Evolutionary conservation across 2,113 vertebrate genomes (phyloP).

Genomic region (Menidia beryllina): DNA sequence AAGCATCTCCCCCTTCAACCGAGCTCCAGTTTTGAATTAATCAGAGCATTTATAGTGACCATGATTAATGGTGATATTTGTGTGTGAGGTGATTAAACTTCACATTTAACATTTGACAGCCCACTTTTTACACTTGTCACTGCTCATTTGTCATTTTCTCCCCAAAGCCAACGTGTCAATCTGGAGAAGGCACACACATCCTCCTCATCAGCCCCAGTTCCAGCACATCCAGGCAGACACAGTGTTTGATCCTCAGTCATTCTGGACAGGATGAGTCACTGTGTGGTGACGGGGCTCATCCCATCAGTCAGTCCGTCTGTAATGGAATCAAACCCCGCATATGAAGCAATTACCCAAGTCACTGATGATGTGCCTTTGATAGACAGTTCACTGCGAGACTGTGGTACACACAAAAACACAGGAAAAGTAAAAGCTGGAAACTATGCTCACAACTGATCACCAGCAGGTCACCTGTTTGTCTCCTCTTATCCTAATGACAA

Average conservation of each 20-base stretch:
- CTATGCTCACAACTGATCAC: no score
- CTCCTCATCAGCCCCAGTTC: not conserved
- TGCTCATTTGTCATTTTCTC: slow-evolving; percentile 45
- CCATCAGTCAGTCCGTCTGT: slow-evolving; percentile 63
- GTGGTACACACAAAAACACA: not conserved
- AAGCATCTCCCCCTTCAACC: not conserved
- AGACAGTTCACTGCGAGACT: slow-evolving; percentile 15
- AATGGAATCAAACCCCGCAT: slow-evolving; percentile 57
- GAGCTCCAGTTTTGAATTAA: slow-evolving; percentile 6
- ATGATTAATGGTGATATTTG: slow-evolving; percentile 27
- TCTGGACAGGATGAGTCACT: slow-evolving; percentile 63
- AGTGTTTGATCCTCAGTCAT: slow-evolving; percentile 45
- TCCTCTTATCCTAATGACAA: no score
- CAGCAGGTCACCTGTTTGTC: no score
- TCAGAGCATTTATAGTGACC: not conserved
- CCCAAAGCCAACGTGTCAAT: slow-evolving; percentile 40
- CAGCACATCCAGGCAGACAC: slow-evolving; percentile 6
- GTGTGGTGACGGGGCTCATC: slow-evolving; percentile 34
- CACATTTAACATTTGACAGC: slow-evolving; percentile 40
- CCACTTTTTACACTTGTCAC: slow-evolving; percentile 51
- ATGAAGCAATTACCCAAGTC: slow-evolving; percentile 61
- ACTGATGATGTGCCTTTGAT: slow-evolving; percentile 50
- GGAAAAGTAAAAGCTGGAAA: no score
- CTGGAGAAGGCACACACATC: slow-evolving; percentile 15
- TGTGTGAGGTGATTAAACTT: slow-evolving; percentile 32